Percentiles rank a stretch among this genome's conserved stretches.
phyloP scores from a whole-genome alignment of 2,797 vertebrate species.

The Intellagama lesueurii region DNA sequence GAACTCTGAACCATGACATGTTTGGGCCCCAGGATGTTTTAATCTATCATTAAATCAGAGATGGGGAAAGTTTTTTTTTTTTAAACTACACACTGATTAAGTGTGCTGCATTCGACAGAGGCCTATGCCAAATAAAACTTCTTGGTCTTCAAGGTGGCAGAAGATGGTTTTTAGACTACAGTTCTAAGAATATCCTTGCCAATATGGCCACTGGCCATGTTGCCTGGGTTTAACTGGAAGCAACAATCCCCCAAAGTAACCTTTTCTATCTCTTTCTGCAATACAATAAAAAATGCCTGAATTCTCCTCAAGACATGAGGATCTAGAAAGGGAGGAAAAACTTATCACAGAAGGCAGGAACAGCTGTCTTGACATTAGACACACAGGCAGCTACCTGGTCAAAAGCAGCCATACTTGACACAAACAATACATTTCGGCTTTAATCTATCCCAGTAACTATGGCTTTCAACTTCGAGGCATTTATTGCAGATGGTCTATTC shows the following conservation, averaged over 20 bases:
- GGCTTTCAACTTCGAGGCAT: slow-evolving; percentile 37
- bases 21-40: background rate
- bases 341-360: slow-evolving; percentile 27
- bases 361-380: slow-evolving; percentile 17
- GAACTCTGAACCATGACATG: too few species aligned
- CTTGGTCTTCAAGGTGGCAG: too few species aligned
- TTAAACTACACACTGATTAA: too few species aligned
- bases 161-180: too few species aligned
- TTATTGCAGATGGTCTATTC: slow-evolving; percentile 33
- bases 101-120: too few species aligned
- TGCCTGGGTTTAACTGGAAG: too few species aligned
- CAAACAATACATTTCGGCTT: background rate
- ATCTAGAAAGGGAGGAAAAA: slow-evolving; percentile 42
- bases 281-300: slow-evolving; percentile 31
- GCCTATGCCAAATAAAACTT: too few species aligned
- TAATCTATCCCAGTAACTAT: slow-evolving; percentile 34
- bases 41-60: background rate
- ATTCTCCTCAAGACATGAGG: slow-evolving; percentile 38
- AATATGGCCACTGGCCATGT: too few species aligned
- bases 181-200: too few species aligned
- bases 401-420: slow-evolving; percentile 17
- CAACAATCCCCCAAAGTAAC: too few species aligned
- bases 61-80: too few species aligned
- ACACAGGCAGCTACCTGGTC: slow-evolving; percentile 3
- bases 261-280: slow-evolving; percentile 34